A percentile compares a stretch with the other conserved stretches of the same genome.
phyloP scores from a whole-genome alignment of 2,113 vertebrate genomes.

The Garra rufa region DNA sequence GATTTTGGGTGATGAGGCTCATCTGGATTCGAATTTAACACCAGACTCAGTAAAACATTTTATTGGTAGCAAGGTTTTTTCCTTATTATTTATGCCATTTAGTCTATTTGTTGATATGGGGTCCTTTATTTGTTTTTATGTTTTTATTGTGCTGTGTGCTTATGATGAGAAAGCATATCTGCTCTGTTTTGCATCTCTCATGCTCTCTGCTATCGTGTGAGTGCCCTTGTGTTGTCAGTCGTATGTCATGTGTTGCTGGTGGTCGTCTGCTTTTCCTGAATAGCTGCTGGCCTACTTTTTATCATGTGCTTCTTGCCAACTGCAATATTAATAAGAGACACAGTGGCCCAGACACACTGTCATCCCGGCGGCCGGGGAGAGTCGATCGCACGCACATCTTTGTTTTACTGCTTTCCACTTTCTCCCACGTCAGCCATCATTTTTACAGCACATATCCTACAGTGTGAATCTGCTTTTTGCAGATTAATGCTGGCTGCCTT shows the following conservation, averaged over 20 bases:
- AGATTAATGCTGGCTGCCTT: not conserved
- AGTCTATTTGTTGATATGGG: not conserved
- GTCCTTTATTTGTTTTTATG: not conserved
- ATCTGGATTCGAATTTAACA: not conserved
- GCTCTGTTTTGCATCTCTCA: not conserved
- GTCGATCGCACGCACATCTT: not conserved
- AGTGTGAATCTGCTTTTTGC: not conserved
- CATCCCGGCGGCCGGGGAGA: not conserved
- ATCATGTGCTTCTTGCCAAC: conserved; percentile 52
- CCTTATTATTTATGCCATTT: not conserved
- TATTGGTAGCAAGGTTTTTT: not conserved
- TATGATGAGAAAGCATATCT: not conserved
- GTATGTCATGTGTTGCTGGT: not conserved
- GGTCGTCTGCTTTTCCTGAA: conserved; percentile 20
- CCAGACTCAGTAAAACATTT: not conserved
- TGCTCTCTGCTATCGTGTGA: not conserved
- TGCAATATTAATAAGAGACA: conserved; percentile 76
- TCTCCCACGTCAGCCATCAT: not conserved
- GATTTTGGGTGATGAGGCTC: not conserved
- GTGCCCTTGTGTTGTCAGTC: not conserved
- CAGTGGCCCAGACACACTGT: conserved; percentile 22
- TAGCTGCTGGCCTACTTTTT: conserved; percentile 70
- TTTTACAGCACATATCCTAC: not conserved
- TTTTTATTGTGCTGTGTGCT: not conserved
- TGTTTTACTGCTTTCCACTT: conserved; percentile 14